Conservation (phyloP, 2,113 vertebrate genomes). For the Ptilorrhoa leucosticta region DNA sequence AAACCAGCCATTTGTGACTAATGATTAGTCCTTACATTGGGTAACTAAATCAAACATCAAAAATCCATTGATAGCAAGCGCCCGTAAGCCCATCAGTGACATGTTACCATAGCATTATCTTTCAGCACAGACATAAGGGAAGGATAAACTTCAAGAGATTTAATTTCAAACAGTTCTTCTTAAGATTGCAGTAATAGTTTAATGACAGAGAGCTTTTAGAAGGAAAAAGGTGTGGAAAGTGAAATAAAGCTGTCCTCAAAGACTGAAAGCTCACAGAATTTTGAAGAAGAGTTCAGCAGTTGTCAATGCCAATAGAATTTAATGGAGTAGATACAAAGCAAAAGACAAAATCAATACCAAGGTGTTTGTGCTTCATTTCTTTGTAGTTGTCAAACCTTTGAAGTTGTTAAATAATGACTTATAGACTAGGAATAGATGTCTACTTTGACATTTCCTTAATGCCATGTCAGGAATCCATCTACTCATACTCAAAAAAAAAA, state of each 20-base stretch:
- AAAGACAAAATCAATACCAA: constrained; percentile 19
- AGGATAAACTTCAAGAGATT: not conserved
- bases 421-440: not conserved
- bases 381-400: not conserved
- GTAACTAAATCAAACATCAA: not conserved
- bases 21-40: not conserved
- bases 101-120: not conserved
- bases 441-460: constrained; percentile 36
- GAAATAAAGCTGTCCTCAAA: constrained; percentile 29
- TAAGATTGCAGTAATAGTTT: not conserved
- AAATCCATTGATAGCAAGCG: not conserved
- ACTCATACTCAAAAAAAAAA: not conserved
- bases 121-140: not conserved
- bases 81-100: not conserved
- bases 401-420: constrained; percentile 52
- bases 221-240: not conserved
- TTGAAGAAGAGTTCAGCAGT: constrained; percentile 18
- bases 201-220: not conserved
- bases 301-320: constrained; percentile 28
- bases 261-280: constrained; percentile 8
- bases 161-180: not conserved
- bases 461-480: not conserved
- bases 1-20: not conserved
- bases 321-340: constrained; percentile 38
- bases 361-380: constrained; percentile 15